Evolutionary conservation across 2,797 vertebrate species (phyloP).

Genomic region (Poecilia wingei): DNA sequence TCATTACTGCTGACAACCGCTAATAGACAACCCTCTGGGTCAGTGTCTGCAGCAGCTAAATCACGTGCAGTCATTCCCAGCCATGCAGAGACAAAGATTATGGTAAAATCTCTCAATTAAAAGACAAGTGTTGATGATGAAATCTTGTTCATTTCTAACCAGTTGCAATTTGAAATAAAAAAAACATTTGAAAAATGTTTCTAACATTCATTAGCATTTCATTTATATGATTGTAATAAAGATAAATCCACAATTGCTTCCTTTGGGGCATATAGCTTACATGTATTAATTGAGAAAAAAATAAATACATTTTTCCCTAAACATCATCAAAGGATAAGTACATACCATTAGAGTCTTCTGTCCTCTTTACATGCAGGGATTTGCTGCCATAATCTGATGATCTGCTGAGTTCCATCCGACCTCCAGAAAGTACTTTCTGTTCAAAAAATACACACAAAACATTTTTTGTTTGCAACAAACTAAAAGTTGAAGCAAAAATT

Average conservation of each 20-base stretch:
- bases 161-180: neutral
- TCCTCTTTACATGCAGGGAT: neutral
- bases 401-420: neutral
- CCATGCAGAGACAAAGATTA: conserved; percentile 28
- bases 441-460: neutral
- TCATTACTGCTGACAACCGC: conserved; percentile 96
- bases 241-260: neutral
- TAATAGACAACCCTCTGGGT: conserved; percentile 91
- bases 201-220: neutral
- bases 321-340: neutral
- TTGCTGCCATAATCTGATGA: neutral
- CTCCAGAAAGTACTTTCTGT: neutral
- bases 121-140: neutral
- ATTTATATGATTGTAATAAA: neutral
- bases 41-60: conserved; percentile 92
- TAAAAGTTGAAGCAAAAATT: neutral
- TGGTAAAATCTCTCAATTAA: conserved; percentile 17
- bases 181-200: neutral
- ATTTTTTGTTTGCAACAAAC: neutral
- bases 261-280: neutral
- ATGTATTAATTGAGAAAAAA: neutral
- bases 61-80: conserved; percentile 87
- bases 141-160: neutral
- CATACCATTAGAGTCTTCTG: neutral
- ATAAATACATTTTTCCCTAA: neutral